Evolutionary conservation across 2,113 vertebrate genomes (phyloP).

Genomic region (Brienomyrus brachyistius): DNA sequence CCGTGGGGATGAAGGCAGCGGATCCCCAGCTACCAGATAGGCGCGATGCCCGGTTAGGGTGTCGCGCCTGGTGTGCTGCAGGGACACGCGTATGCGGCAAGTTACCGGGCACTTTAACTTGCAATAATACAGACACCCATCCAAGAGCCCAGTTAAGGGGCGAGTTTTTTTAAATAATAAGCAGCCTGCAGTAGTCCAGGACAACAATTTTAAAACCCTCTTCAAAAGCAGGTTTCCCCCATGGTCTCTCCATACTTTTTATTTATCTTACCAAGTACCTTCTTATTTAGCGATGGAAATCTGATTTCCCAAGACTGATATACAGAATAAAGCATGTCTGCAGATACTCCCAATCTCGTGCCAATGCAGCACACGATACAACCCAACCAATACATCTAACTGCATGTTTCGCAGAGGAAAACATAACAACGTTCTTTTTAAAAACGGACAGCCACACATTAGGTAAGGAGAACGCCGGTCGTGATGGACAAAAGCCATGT

Average conservation of each 20-base stretch:
- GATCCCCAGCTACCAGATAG: neutral
- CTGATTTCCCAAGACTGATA: neutral
- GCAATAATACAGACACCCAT: neutral
- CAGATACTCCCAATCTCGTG: neutral
- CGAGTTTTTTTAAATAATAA: neutral
- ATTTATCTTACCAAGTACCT: neutral
- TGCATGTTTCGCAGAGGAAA: neutral
- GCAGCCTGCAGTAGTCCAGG: neutral
- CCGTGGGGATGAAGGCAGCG: neutral
- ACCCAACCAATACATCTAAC: neutral
- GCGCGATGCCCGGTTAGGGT: neutral
- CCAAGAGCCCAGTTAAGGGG: neutral
- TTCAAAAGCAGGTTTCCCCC: neutral
- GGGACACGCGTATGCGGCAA: neutral
- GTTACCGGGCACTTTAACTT: neutral
- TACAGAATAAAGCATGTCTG: neutral
- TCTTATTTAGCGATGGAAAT: neutral
- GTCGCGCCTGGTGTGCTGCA: neutral
- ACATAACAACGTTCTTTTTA: neutral
- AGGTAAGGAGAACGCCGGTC: conserved; percentile 10
- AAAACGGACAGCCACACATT: neutral
- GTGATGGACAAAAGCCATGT: conserved; percentile 8
- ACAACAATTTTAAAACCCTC: neutral
- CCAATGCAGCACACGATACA: neutral
- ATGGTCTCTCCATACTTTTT: neutral